Conservation (phyloP, 2,113 vertebrate species). For the Lynx canadensis region DNA sequence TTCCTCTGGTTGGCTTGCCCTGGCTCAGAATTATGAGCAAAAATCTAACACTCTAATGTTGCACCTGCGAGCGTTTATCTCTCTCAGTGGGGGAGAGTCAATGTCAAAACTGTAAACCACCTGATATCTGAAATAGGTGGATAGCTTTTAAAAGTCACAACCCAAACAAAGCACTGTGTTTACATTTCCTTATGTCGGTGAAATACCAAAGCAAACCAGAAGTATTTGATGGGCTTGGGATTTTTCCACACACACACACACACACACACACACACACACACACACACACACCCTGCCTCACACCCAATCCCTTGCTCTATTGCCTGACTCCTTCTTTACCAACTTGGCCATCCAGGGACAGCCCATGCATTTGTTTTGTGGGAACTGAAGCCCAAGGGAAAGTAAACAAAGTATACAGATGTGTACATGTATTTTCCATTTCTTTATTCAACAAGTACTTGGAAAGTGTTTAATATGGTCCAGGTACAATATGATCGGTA, state of each 20-base stretch:
- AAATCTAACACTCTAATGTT: background rate
- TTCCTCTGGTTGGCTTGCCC: background rate
- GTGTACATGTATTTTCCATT: background rate
- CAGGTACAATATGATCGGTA: background rate
- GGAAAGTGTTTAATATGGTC: background rate
- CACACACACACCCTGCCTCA: background rate
- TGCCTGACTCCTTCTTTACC: background rate
- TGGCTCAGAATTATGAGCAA: background rate
- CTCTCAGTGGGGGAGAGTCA: background rate
- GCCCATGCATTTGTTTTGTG: background rate
- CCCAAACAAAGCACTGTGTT: constrained; percentile 65
- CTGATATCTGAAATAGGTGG: constrained; percentile 49
- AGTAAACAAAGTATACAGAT: background rate
- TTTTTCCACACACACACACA: constrained; percentile 33
- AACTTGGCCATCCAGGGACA: background rate
- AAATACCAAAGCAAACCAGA: constrained; percentile 67
- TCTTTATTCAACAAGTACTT: background rate
- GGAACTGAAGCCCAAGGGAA: background rate
- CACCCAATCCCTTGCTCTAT: background rate
- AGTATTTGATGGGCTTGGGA: constrained; percentile 54
- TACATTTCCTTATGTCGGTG: constrained; percentile 69
- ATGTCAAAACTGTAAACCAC: constrained; percentile 59
- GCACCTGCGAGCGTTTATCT: constrained; percentile 49
- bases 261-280: background rate
- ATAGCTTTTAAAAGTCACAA: constrained; percentile 63